A percentile compares a stretch with the other conserved stretches of the same genome.
phyloP scores from a whole-genome alignment of 1,140 invertebrate species.

The Macrostomum lignano region DNA sequence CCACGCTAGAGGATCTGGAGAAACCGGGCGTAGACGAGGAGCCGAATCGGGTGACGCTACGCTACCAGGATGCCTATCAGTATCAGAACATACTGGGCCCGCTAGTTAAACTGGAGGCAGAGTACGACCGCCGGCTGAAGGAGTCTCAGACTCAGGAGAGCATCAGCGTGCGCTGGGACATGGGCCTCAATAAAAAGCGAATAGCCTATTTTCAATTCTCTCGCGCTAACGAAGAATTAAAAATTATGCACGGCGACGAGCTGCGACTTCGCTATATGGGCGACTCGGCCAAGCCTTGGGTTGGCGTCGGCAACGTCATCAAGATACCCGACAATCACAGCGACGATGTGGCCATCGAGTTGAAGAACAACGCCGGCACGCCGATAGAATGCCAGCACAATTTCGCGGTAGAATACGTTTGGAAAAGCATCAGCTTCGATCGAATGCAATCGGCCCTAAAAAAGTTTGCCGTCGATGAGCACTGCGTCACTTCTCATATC shows the following conservation, averaged over 20 bases:
- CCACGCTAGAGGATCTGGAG: constrained; percentile 81
- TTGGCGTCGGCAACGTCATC: constrained; percentile 71
- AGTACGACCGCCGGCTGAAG: constrained; percentile 88
- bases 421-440: constrained; percentile 96
- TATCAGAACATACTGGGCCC: constrained; percentile 96
- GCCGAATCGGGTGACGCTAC: constrained; percentile 43
- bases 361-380: constrained; percentile 50
- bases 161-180: constrained; percentile 88
- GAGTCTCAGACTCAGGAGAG: constrained; percentile 94
- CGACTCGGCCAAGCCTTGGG: constrained; percentile 61
- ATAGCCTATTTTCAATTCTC: constrained; percentile 84
- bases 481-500: constrained; percentile 80
- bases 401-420: constrained; percentile 95
- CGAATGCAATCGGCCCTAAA: constrained; percentile 79
- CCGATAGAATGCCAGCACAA: constrained; percentile 69
- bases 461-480: constrained; percentile 80
- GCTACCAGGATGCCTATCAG: constrained; percentile 92
- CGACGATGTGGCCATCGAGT: constrained; percentile 82
- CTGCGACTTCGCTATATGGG: constrained; percentile 66
- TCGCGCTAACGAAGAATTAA: constrained; percentile 89
- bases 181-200: constrained; percentile 84
- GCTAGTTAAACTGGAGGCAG: constrained; percentile 77
- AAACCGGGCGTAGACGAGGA: constrained; percentile 88
- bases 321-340: constrained; percentile 95
- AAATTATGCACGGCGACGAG: constrained; percentile 98